These are phyloP conservation scores for Phoebastria nigripes DNA, from an alignment of 2,797 vertebrate species.

Conservation along the genomic window DNA sequence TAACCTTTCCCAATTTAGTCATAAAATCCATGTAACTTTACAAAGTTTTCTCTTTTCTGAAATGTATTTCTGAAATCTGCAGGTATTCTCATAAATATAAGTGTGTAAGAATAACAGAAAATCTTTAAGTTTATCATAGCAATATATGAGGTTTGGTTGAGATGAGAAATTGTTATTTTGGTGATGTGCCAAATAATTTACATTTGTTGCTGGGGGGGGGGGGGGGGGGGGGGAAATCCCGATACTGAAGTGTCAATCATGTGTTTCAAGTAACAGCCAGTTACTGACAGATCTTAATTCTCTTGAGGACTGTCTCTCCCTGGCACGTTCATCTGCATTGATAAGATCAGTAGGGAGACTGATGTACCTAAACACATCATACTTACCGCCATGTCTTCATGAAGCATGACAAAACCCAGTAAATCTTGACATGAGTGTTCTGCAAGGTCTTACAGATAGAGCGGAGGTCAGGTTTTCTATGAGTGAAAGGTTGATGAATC, in stretches of 20 bases:
- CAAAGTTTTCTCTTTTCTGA: neutral
- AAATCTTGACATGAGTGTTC: neutral
- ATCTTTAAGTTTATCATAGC: neutral
- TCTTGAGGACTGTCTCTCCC: neutral
- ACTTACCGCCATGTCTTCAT: accelerated
- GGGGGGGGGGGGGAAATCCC: neutral
- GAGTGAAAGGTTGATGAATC: neutral
- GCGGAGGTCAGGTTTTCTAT: neutral
- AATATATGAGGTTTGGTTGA: neutral
- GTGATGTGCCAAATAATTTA: neutral
- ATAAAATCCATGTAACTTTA: neutral
- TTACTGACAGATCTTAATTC: neutral
- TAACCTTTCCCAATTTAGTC: neutral
- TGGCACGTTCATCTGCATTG: neutral
- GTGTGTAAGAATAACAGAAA: neutral
- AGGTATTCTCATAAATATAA: neutral
- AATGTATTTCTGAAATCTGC: neutral
- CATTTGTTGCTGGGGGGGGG: neutral
- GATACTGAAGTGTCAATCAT: neutral
- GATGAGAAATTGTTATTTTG: neutral
- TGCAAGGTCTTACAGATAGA: neutral
- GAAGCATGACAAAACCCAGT: neutral
- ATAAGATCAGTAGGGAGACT: neutral
- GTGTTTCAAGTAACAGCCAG: neutral
- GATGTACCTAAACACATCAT: neutral